phyloP scores from a whole-genome alignment of 2,797 vertebrate genomes.

The Acanthurus tractus region DNA sequence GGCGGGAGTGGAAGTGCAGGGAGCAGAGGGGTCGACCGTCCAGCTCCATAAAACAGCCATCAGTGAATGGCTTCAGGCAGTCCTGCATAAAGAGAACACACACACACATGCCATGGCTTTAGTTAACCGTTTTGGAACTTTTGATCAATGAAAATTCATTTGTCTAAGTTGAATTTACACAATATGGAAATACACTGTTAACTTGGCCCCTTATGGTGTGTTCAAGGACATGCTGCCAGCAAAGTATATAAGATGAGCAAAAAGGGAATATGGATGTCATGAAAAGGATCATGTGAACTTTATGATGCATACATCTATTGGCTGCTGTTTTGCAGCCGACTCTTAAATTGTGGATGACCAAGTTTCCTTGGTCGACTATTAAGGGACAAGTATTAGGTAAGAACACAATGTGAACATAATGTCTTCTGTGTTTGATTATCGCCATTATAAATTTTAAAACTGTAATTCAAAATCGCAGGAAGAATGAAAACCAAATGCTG shows the following conservation, averaged over 20 bases:
- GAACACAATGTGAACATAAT: neutral
- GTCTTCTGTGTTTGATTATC: neutral
- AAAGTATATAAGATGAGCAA: neutral
- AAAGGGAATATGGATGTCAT: neutral
- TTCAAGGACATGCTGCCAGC: neutral
- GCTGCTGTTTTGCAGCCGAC: neutral
- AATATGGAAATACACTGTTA: neutral
- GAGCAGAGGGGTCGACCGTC: constrained; percentile 90
- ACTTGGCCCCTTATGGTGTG: neutral
- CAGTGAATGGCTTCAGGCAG: constrained; percentile 86
- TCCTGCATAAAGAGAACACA: constrained; percentile 81
- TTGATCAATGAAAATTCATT: neutral
- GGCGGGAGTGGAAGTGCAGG: constrained; percentile 89
- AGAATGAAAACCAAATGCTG: neutral
- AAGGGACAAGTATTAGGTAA: neutral
- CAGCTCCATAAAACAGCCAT: constrained; percentile 90
- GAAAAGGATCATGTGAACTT: neutral
- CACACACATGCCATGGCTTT: neutral
- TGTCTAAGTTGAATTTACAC: neutral
- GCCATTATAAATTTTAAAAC: neutral
- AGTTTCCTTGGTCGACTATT: neutral
- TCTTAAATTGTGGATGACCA: neutral
- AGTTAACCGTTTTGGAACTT: neutral
- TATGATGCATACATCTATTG: neutral
- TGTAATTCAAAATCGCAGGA: neutral